Conservation (phyloP, 2,797 vertebrate genomes). For the Anableps anableps region DNA sequence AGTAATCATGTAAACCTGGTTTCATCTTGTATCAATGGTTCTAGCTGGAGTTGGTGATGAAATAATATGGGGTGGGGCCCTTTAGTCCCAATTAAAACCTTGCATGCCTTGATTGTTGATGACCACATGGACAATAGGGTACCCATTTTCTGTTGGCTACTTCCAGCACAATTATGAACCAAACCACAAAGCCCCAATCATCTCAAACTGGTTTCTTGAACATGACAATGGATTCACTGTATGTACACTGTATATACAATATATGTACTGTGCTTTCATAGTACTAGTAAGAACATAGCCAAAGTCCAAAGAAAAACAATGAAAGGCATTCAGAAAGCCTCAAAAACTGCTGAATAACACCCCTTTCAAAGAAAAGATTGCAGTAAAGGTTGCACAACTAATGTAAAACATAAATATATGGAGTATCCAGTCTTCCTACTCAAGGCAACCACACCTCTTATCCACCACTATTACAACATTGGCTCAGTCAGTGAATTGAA, state of each 20-base stretch:
- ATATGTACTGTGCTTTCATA: background rate
- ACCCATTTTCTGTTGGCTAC: background rate
- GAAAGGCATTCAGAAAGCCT: background rate
- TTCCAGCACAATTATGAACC: background rate
- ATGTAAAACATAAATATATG: background rate
- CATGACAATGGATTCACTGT: background rate
- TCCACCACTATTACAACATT: constrained; percentile 17
- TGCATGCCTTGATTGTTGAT: background rate
- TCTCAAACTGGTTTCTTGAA: background rate
- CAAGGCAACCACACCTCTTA: constrained; percentile 14
- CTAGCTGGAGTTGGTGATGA: background rate
- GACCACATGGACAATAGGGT: too few species aligned
- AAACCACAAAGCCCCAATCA: background rate
- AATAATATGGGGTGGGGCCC: background rate
- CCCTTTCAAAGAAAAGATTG: background rate
- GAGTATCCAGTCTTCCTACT: constrained; percentile 10
- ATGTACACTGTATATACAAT: background rate
- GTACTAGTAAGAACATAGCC: background rate
- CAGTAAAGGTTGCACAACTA: background rate
- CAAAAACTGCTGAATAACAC: background rate
- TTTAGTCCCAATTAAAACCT: background rate
- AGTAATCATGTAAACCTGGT: background rate
- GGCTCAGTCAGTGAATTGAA: constrained; percentile 37
- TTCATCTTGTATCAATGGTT: background rate
- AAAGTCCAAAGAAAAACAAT: background rate